phyloP scores from a whole-genome alignment of 2,797 vertebrate species.

The Coregonus suidteri region DNA sequence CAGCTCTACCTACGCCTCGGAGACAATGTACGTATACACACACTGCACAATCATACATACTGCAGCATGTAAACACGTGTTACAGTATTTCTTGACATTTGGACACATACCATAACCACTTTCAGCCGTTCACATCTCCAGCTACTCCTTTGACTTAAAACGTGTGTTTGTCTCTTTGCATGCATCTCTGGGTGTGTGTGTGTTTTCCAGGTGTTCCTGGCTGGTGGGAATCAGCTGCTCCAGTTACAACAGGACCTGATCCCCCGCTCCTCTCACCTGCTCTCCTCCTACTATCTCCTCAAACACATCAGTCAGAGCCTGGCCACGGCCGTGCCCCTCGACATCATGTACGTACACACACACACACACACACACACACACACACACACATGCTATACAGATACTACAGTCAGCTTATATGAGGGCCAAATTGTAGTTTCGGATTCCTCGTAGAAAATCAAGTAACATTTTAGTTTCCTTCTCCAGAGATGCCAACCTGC shows the following conservation, averaged over 20 bases:
- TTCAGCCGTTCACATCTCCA: too few species aligned
- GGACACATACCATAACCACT: too few species aligned
- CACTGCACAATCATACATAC: too few species aligned
- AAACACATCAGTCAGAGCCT: conserved; percentile 84
- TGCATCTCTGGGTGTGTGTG: too few species aligned
- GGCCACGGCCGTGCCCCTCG: conserved; percentile 82
- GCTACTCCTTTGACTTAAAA: too few species aligned
- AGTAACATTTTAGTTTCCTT: neutral
- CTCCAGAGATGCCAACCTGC: conserved; percentile 90
- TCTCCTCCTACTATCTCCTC: conserved; percentile 89
- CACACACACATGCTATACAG: neutral
- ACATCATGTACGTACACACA: conserved; percentile 85
- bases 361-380: neutral
- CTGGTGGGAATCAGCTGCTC: conserved; percentile 80
- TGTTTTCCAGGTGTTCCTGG: conserved; percentile 77
- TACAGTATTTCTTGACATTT: too few species aligned
- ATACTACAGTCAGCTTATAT: too few species aligned
- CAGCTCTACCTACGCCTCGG: conserved; percentile 85
- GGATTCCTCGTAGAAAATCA: too few species aligned
- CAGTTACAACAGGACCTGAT: conserved; percentile 92
- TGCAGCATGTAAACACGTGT: too few species aligned
- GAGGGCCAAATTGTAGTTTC: too few species aligned
- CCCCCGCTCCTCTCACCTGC: conserved; percentile 85
- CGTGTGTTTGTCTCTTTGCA: too few species aligned
- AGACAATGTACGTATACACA: conserved; percentile 73